Evolutionary conservation across 2,888 invertebrate genomes (phyloP).

Genomic region (Silvanus unidentatus): DNA sequence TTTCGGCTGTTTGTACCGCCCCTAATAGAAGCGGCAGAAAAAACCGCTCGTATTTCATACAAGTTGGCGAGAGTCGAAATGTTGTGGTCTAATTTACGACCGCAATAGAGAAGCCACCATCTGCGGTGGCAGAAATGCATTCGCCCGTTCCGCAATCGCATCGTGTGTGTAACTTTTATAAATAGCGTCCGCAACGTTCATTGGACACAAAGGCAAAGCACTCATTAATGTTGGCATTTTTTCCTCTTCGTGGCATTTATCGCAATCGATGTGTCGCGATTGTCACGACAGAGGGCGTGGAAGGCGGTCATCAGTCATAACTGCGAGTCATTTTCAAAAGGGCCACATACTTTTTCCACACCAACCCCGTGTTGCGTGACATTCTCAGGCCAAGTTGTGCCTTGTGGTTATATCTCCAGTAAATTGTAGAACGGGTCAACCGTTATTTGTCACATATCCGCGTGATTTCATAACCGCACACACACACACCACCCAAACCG

Average conservation of each 20-base stretch:
- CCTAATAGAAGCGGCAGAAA: too few species aligned
- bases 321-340: slow-evolving; percentile 18
- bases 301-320: slow-evolving; percentile 46
- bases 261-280: slow-evolving; percentile 30
- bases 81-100: slow-evolving; percentile 31
- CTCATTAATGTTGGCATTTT: slow-evolving; percentile 8
- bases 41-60: too few species aligned
- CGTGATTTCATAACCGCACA: slow-evolving; percentile 38
- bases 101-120: slow-evolving; percentile 32
- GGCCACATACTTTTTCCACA: too few species aligned
- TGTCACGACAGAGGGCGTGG: slow-evolving; percentile 45
- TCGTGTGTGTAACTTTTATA: too few species aligned
- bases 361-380: too few species aligned
- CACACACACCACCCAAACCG: slow-evolving; percentile 10
- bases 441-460: slow-evolving; percentile 41
- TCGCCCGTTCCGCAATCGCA: too few species aligned
- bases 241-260: slow-evolving; percentile 15
- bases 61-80: too few species aligned
- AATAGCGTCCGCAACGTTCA: too few species aligned
- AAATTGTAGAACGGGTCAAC: slow-evolving; percentile 42
- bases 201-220: not conserved
- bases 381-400: too few species aligned
- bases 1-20: too few species aligned
- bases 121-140: too few species aligned
- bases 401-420: too few species aligned